A percentile compares a stretch with the other conserved stretches of the same genome.
Conservation (phyloP, 2,797 vertebrate genomes). For the Darevskia mixta region DNA sequence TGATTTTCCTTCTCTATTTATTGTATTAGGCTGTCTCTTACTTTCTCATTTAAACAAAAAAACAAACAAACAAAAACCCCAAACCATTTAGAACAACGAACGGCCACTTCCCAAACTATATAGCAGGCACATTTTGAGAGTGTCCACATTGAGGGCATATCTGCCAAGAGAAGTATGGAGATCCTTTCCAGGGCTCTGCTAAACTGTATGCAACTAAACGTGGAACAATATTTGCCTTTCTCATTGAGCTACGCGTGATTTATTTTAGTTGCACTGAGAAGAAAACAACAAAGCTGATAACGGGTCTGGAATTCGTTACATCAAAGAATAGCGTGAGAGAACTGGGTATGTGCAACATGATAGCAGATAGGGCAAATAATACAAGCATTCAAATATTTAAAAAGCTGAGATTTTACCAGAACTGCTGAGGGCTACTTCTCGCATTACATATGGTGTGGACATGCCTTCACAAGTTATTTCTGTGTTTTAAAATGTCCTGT, state of each 20-base stretch:
- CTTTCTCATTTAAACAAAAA: not conserved
- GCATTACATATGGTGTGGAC: not conserved
- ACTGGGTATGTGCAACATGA: not conserved
- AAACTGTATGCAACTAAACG: not conserved
- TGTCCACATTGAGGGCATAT: not conserved
- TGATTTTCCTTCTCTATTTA: not conserved
- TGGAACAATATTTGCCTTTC: not conserved
- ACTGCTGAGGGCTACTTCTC: not conserved
- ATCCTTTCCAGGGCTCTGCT: not conserved
- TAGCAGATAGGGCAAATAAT: conserved; percentile 18
- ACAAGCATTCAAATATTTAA: not conserved
- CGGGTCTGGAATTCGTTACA: conserved; percentile 12
- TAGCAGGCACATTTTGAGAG: not conserved
- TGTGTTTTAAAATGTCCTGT: not conserved
- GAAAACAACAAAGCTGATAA: conserved; percentile 19
- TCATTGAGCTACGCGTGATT: not conserved
- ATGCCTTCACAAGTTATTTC: not conserved
- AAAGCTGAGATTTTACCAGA: conserved; percentile 1
- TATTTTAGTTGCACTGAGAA: conserved; percentile 24
- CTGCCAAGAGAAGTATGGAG: not conserved
- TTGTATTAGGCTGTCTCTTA: not conserved
- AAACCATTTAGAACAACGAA: not conserved
- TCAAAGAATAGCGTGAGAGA: conserved; percentile 5
- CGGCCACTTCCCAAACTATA: not conserved
- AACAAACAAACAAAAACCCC: not conserved